Base-by-base conservation (phyloP, 1,140 invertebrate genomes). In the Anoplophora glabripennis region DNA sequence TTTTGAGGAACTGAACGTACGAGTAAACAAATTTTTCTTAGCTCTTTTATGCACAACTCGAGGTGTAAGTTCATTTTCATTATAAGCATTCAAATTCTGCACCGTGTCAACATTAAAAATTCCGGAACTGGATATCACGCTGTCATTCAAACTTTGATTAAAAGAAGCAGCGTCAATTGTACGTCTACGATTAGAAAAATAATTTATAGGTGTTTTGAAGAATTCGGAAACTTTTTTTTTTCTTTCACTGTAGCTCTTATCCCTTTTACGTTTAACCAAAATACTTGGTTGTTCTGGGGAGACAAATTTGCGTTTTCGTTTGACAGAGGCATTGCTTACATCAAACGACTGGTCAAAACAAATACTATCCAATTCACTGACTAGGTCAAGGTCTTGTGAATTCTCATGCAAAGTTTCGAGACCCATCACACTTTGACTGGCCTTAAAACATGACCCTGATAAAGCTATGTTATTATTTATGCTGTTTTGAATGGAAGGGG, bases 1-100 rank as follows among this genome's bases (percentile, higher is more conserved):
- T 48, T 73, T 71, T 1, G 71, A 67, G 5, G 70, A 70, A 63
- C 72, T 75, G 52, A 75, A 75, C n/a, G 72, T 74, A 9, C 73
- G 60, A 33, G 48, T 58, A 47, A 75, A 73, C 12, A 75, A 45
- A 61, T 67, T 75, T 61, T 74, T 75, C 54, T 66, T 70, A 17
- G 63, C 36, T 53, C 69, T 65, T 42, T 71, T 70, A 28, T 59
- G 12, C 41, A 37, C 36, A 54, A 14, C 11, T 38, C 38, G 45
- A 15, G 57, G 58, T 17, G 67, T 65, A 15, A 52, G 40, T 18
- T 60, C 56, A 12, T 41, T 48, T 34, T 64, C 40, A 34, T 64
- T 44, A 18, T 60, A 66, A 34, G 54, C 18, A 45, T 63, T 73
- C 38, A 72, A 59, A 59, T 73, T 69, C 38, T 72, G 66, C 3